Evolutionary conservation across 2,797 vertebrate genomes (phyloP).

Genomic region (Prunella strophiata): DNA sequence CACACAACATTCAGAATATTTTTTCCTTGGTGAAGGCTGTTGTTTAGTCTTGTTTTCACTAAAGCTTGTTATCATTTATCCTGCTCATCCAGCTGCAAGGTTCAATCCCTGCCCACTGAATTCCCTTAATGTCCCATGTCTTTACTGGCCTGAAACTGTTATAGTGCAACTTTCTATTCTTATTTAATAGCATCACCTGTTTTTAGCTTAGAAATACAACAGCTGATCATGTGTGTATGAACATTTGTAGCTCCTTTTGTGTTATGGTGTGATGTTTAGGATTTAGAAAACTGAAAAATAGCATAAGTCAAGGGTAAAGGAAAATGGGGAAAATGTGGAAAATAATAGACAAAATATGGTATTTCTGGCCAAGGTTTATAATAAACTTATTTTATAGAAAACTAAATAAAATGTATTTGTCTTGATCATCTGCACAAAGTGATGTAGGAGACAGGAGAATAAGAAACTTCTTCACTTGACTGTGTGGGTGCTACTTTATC

Average conservation of each 20-base stretch:
- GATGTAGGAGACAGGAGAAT: background rate
- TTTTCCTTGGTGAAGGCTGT: slow-evolving; percentile 7
- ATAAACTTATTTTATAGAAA: background rate
- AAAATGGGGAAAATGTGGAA: background rate
- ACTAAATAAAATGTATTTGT: background rate
- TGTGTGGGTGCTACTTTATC: background rate
- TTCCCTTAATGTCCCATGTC: background rate
- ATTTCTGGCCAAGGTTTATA: background rate
- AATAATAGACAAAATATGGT: background rate
- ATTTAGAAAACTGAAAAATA: background rate
- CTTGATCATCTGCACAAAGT: background rate
- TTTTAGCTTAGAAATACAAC: slow-evolving; percentile 19
- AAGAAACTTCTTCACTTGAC: background rate
- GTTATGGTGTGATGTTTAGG: background rate
- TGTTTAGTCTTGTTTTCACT: slow-evolving; percentile 55
- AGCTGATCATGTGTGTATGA: background rate
- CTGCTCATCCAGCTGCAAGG: slow-evolving; percentile 60
- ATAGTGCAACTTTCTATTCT: background rate
- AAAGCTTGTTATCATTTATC: slow-evolving; percentile 65
- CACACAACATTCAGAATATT: slow-evolving; percentile 24
- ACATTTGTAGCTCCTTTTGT: background rate
- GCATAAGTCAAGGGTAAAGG: background rate
- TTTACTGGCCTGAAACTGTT: slow-evolving; percentile 12
- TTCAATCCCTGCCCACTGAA: slow-evolving; percentile 43
- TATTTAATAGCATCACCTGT: slow-evolving; percentile 21